These are phyloP conservation scores for Sebastes nivosus DNA, from an alignment of 2,797 vertebrate species.

Conservation along the genomic window DNA sequence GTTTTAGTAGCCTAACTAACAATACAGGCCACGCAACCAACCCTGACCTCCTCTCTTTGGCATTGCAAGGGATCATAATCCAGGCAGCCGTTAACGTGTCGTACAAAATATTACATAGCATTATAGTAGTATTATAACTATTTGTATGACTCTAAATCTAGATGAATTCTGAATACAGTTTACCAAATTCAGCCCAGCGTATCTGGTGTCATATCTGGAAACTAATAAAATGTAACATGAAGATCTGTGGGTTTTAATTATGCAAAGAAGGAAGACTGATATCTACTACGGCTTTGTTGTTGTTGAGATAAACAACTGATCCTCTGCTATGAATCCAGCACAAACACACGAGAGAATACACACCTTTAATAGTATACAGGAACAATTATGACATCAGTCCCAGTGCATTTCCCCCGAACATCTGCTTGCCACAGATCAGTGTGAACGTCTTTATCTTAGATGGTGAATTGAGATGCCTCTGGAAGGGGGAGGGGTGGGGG, in stretches of 20 bases:
- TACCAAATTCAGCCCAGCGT: not conserved
- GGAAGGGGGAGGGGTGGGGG: too few species aligned
- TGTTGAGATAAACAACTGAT: not conserved
- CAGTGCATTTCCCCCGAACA: not conserved
- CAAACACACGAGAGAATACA: not conserved
- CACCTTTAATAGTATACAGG: not conserved
- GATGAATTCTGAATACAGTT: not conserved
- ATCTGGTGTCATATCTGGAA: not conserved
- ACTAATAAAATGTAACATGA: not conserved
- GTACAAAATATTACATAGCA: not conserved
- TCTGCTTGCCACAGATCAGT: constrained; percentile 20
- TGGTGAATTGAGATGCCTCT: constrained; percentile 17
- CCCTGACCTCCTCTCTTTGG: not conserved
- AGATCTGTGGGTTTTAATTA: not conserved
- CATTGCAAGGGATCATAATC: not conserved
- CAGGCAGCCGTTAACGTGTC: not conserved
- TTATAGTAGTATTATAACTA: not conserved
- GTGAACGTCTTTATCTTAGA: constrained; percentile 41
- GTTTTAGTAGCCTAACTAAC: not conserved
- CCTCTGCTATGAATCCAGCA: not conserved
- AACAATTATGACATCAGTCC: not conserved
- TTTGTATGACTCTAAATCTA: not conserved
- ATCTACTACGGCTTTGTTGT: not conserved
- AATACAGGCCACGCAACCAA: too few species aligned
- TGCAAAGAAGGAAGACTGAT: not conserved